These are phyloP conservation scores for Cryptocephalus moraei DNA, from an alignment of 2,888 invertebrate genomes.

Conservation along the genomic window DNA sequence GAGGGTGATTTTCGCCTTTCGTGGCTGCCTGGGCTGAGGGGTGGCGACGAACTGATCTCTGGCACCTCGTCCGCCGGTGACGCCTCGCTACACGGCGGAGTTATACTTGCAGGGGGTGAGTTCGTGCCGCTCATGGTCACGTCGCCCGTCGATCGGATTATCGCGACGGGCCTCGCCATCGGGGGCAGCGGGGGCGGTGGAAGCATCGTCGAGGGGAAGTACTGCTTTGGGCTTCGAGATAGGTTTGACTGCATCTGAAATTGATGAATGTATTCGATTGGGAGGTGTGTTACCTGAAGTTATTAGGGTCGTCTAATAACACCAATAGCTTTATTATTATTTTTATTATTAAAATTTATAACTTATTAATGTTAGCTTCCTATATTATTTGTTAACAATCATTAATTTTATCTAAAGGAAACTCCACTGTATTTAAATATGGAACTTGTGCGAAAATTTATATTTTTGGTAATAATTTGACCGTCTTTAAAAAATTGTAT, in stretches of 20 bases:
- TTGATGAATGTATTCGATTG: too few relatives aligned
- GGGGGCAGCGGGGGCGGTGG: constrained; percentile 92
- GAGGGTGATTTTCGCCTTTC: constrained; percentile 34
- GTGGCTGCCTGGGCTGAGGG: constrained; percentile 35
- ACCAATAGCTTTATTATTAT: too few relatives aligned
- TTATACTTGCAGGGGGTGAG: constrained; percentile 53
- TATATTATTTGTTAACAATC: too few relatives aligned
- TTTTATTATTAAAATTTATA: too few relatives aligned
- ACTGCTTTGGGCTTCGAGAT: constrained; percentile 67
- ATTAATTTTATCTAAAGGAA: too few relatives aligned
- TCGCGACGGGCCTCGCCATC: constrained; percentile 93
- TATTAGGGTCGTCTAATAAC: too few relatives aligned
- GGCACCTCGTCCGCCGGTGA: constrained; percentile 35
- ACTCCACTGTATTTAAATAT: too few relatives aligned
- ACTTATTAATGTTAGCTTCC: too few relatives aligned
- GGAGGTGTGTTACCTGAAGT: background rate
- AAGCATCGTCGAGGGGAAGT: constrained; percentile 86
- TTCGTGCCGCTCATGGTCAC: constrained; percentile 48
- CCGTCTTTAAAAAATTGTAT: too few relatives aligned
- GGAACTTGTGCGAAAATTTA: too few relatives aligned
- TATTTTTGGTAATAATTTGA: too few relatives aligned
- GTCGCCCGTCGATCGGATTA: constrained; percentile 77
- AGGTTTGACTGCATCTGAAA: constrained; percentile 45
- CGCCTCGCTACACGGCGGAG: constrained; percentile 42
- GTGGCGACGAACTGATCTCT: constrained; percentile 37